phyloP scores from a whole-genome alignment of 2,888 invertebrate species.

The Reticulitermes lucifugus region DNA sequence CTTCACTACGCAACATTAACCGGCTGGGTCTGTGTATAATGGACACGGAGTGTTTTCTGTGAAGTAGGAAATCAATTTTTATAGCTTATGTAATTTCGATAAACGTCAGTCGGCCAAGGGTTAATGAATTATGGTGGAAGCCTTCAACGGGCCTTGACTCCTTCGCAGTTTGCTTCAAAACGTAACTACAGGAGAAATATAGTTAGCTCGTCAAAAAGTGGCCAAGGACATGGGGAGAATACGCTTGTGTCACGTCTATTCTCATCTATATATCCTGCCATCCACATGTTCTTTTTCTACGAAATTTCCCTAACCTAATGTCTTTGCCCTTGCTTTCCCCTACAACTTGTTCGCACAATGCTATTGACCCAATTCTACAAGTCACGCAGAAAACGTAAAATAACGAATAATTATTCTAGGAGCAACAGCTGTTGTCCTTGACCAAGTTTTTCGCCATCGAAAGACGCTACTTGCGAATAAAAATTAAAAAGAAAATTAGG shows the following conservation, averaged over 20 bases:
- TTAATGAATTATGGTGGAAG: background rate
- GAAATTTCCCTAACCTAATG: slow-evolving; percentile 26
- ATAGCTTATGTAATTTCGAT: too few species aligned
- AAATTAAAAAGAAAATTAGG: slow-evolving; percentile 23
- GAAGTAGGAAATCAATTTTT: too few species aligned
- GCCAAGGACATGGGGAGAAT: slow-evolving; percentile 18
- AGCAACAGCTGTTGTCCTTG: slow-evolving; percentile 37
- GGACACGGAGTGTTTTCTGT: too few species aligned
- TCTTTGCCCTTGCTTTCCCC: slow-evolving; percentile 1
- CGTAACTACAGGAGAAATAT: background rate
- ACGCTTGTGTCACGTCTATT: background rate
- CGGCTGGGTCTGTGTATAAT: too few species aligned
- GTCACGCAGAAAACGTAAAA: slow-evolving; percentile 24
- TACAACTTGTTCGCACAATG: background rate
- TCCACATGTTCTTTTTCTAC: slow-evolving; percentile 23
- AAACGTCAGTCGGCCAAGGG: too few species aligned
- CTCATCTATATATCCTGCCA: slow-evolving; percentile 9
- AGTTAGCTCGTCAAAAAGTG: background rate
- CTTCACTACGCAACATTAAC: too few species aligned
- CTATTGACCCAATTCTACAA: slow-evolving; percentile 31
- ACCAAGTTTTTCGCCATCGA: slow-evolving; percentile 38
- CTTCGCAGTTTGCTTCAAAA: background rate
- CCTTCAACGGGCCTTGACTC: slow-evolving; percentile 19
- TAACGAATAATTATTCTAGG: slow-evolving; percentile 21
- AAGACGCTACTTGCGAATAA: slow-evolving; percentile 1